phyloP scores from a whole-genome alignment of 2,888 invertebrate genomes.

The Chrysodeixis includens region DNA sequence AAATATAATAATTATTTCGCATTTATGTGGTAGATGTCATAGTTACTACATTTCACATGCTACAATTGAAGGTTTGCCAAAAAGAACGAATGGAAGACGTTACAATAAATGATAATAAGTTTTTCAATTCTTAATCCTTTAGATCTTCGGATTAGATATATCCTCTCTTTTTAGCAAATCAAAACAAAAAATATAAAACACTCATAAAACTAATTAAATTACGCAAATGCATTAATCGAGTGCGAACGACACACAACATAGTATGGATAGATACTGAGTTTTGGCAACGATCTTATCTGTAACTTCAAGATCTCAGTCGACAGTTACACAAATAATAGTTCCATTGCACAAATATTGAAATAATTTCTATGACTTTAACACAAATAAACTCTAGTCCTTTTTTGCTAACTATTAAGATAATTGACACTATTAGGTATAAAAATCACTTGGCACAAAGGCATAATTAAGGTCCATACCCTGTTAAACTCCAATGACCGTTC shows the following conservation, averaged over 20 bases:
- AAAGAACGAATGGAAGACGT: conserved; percentile 86
- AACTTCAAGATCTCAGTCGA: conserved; percentile 70
- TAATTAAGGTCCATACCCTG: conserved; percentile 87
- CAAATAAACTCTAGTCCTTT: conserved; percentile 82
- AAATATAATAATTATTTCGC: conserved; percentile 45
- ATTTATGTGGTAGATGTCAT: conserved; percentile 75
- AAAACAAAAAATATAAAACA: conserved; percentile 74
- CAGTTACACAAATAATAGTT: conserved; percentile 69
- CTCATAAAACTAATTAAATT: conserved; percentile 83
- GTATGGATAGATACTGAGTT: conserved; percentile 72
- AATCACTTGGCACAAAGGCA: conserved; percentile 90
- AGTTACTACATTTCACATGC: conserved; percentile 73
- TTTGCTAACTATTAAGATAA: conserved; percentile 84
- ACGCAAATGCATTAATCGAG: conserved; percentile 85
- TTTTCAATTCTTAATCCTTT: conserved; percentile 65
- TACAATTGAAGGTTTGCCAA: conserved; percentile 86
- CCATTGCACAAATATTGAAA: conserved; percentile 85
- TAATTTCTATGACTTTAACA: conserved; percentile 81
- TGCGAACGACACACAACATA: conserved; percentile 68
- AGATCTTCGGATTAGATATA: conserved; percentile 62
- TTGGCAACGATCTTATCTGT: conserved; percentile 76
- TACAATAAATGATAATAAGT: conserved; percentile 66
- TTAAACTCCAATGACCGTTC: conserved; percentile 80
- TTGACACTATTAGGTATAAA: conserved; percentile 87
- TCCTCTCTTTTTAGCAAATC: conserved; percentile 76